Conservation (phyloP, 2,888 invertebrate genomes). For the Megalurothrips usitatus region DNA sequence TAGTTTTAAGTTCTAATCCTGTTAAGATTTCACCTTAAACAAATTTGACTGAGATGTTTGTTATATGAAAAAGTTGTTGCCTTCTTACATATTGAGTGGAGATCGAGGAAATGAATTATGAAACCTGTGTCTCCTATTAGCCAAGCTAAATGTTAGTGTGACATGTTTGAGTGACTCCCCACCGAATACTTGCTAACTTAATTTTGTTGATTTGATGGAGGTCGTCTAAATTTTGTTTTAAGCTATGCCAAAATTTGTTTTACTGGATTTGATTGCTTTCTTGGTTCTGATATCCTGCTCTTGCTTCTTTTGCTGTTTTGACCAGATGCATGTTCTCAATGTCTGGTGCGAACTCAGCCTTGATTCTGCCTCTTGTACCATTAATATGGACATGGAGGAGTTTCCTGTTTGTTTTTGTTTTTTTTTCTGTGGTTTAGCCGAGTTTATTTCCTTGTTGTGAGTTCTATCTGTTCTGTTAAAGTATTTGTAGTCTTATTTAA, state of each 20-base stretch:
- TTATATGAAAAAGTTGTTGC: not conserved
- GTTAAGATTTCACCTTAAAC: constrained; percentile 18
- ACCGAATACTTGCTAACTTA: not conserved
- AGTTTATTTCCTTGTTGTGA: not conserved
- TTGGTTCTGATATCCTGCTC: not conserved
- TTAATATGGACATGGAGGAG: not conserved
- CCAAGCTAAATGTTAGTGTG: not conserved
- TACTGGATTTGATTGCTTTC: not conserved
- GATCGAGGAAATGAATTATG: not conserved
- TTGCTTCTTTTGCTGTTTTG: not conserved
- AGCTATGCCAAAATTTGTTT: constrained; percentile 17
- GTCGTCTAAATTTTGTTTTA: not conserved
- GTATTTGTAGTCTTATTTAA: not conserved
- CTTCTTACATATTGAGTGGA: constrained; percentile 9
- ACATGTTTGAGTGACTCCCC: not conserved
- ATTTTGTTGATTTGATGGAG: not conserved
- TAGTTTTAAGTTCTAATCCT: constrained; percentile 23
- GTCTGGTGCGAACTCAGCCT: not conserved
- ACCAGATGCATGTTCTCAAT: not conserved
- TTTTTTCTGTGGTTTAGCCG: not conserved
- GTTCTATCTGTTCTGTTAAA: not conserved
- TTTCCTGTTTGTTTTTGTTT: not conserved
- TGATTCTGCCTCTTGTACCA: not conserved
- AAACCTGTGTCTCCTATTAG: not conserved
- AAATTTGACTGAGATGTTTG: constrained; percentile 11